These are phyloP conservation scores for Lampris megalopsis DNA, from an alignment of 2,113 vertebrate species.

Conservation along the genomic window DNA sequence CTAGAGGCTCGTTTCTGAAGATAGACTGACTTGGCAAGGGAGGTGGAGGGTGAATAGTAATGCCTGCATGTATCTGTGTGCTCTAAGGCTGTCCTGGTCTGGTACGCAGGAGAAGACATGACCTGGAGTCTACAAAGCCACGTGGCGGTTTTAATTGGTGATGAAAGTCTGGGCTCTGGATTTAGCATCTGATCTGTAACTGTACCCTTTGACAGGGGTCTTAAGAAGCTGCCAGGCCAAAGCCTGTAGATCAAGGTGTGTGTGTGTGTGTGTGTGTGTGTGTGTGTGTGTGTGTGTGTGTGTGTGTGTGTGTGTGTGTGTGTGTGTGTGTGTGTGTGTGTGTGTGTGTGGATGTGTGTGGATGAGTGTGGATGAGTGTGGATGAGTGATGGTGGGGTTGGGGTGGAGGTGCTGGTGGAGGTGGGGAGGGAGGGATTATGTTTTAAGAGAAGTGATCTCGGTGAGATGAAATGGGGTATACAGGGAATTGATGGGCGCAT, in stretches of 20 bases:
- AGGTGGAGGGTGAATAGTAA: conserved; percentile 42
- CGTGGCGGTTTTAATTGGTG: conserved; percentile 61
- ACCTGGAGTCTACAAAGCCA: conserved; percentile 35
- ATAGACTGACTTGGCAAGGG: conserved; percentile 29
- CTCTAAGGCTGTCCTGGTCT: background rate
- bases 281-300: too few relatives aligned
- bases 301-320: too few relatives aligned
- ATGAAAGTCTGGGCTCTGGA: conserved; percentile 46
- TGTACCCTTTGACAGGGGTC: conserved; percentile 47
- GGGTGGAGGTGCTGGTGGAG: too few relatives aligned
- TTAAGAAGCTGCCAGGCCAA: conserved; percentile 63
- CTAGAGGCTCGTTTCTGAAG: conserved; percentile 44
- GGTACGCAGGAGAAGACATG: conserved; percentile 17
- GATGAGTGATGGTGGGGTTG: too few relatives aligned
- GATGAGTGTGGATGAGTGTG: too few relatives aligned
- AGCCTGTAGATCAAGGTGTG: conserved; percentile 54
- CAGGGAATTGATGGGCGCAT: background rate
- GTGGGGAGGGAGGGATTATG: conserved; percentile 15
- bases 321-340: too few relatives aligned
- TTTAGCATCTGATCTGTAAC: conserved; percentile 61
- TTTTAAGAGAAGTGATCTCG: conserved; percentile 36
- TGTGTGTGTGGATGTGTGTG: too few relatives aligned
- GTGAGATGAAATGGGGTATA: conserved; percentile 44
- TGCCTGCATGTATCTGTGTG: conserved; percentile 33
- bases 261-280: too few relatives aligned